Evolutionary conservation across 2,113 vertebrate species (phyloP), one percentile per base, ranked within the genome.

Genomic region (Thomomys bottae): DNA sequence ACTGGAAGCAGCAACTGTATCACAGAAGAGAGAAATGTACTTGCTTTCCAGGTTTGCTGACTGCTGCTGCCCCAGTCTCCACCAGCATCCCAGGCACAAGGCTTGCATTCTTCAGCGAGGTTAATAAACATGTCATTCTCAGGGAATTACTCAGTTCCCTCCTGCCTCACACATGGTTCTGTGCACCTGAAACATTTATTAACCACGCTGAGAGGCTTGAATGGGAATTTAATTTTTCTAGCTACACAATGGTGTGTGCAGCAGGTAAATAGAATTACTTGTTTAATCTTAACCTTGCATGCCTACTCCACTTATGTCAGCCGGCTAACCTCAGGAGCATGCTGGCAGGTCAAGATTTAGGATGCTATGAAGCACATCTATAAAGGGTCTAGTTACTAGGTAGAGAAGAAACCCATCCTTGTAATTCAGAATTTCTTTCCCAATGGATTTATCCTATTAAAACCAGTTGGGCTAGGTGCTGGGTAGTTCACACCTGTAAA

Each of bases 191-290:
- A 45, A 77, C 86, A 87, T 95, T 87, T 92, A 92, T 93, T 92
- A 95, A 67, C 76, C 88, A 73, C 0, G 0, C 90, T 68, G 80
- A 87, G 88, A 94, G 42, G 76, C 32, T 78, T 95, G 90, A 94
- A 87, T 77, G 72, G 59, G 30, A 88, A 86, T 90, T 91, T 91
- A 84, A 94, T 94, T 88, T 96, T 89, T 94, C 84, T 77, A 84
- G 68, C 45, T 93, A 87, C 94, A 95, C 88, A 84, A 77, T 89
- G 86, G 64, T 45, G 24, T 68, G 72, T 80, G 76, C 49, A 45
- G 83, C 76, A 81, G 80, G 68, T 86, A 92, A 93, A 96, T 3
- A 78, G 83, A 90, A 93, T 88, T 72, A 80, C 83, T 93, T 45
- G 32, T 93, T 96, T 90, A 87, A 93, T 84, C 86, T 94, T 63